Conservation (phyloP, 1,140 invertebrate genomes). For the Antheraea pernyi region DNA sequence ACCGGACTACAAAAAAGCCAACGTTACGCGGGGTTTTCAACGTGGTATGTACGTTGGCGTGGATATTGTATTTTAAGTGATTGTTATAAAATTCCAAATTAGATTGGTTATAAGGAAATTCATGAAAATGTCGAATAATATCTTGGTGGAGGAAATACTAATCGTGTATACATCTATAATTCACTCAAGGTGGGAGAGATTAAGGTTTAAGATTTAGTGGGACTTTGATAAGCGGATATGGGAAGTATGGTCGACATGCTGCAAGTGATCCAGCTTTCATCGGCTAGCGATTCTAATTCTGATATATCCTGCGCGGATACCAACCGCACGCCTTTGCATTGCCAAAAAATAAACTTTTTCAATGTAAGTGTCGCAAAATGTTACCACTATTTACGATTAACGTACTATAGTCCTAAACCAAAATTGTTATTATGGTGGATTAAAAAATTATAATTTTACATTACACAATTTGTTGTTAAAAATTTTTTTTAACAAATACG, state of each 20-base stretch:
- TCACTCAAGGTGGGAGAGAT: neutral
- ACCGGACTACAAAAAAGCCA: no score
- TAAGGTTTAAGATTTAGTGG: slow-evolving; percentile 9
- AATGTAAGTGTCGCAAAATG: neutral
- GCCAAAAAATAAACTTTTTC: slow-evolving; percentile 38
- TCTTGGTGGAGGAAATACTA: neutral
- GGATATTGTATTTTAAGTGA: neutral
- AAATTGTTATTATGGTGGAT: no score
- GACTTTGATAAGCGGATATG: slow-evolving; percentile 43
- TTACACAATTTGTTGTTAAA: no score
- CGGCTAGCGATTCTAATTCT: slow-evolving; percentile 54
- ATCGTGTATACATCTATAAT: neutral
- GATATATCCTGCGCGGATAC: slow-evolving; percentile 47
- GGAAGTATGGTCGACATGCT: slow-evolving; percentile 46
- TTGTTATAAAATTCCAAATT: neutral
- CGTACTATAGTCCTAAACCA: no score
- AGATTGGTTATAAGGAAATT: neutral
- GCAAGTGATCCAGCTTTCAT: slow-evolving; percentile 42
- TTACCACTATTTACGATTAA: no score
- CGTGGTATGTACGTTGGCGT: no score
- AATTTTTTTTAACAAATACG: no score
- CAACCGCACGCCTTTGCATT: slow-evolving; percentile 30
- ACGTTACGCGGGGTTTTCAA: no score
- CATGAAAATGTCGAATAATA: neutral
- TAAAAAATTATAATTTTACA: no score